Base-by-base conservation (phyloP, 2,888 invertebrate species). In the Masnerella sp. region DNA sequence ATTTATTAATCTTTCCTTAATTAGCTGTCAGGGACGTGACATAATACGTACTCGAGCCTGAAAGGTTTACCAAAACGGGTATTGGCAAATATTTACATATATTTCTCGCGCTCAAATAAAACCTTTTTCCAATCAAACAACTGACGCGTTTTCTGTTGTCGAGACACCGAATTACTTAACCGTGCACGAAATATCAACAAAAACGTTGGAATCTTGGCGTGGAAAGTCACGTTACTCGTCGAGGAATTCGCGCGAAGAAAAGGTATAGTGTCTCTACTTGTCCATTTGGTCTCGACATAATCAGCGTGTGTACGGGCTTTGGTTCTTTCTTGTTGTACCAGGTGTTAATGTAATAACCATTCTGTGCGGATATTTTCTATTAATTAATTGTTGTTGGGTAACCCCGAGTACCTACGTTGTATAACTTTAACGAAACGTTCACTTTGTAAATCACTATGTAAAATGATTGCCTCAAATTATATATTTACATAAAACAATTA, bases 151-250 rank as follows among this genome's bases (percentile, higher is more conserved):
- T 17, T 18, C 20, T 28, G 64, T 62, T 42, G 62, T 40, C 22
- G 25, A 40, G 42, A 42, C 25, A 34, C 45, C 38, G 36, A 64
- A 45, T 54, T 64, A 54, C 45, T 64, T 36, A 64, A 64, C 28
- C 54, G 43, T 20, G 36, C 28, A 43, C 18, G 45, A 64, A 64
- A 64, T 52, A 64, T 64, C 36, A 43, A 64, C 54, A 64, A 64
- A 64, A 64, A 64, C 20, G 42, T 15, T 12, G 12, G 12, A 20
- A 42, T 42, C 32, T 34, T 3, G 18, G 5, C 30, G 20, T 49
- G 49, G 5, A 61, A 51, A 51, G 62, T 62, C 34, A 25, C 51
- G 34, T 51, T 43, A 18, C 22, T 30, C 22, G 9, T 3, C 11
- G 32, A 28, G 28, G 49, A 18, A 49, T 59, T 51, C 42, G 49